Conservation (phyloP, 2,113 vertebrate species). For the Melozone crissalis region DNA sequence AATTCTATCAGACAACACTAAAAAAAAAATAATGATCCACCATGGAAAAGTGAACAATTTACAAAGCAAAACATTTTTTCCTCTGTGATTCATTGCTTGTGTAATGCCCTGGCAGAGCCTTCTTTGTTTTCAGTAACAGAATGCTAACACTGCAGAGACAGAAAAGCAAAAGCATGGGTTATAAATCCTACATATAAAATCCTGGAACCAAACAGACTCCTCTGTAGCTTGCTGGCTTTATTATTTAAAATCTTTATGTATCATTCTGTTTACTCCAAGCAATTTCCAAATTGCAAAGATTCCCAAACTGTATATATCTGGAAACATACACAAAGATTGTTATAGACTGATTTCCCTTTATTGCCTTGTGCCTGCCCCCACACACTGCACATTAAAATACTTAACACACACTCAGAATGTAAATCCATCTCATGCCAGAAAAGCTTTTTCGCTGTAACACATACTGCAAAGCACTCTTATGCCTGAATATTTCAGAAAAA, state of each 20-base stretch:
- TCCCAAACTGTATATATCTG: slow-evolving; percentile 53
- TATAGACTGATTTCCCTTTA: slow-evolving; percentile 49
- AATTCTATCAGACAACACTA: slow-evolving; percentile 20
- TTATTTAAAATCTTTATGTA: slow-evolving; percentile 59
- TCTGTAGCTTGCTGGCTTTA: slow-evolving; percentile 52
- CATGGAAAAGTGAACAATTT: slow-evolving; percentile 62
- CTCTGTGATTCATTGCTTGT: slow-evolving; percentile 67
- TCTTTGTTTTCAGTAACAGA: slow-evolving; percentile 69
- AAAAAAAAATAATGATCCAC: slow-evolving; percentile 18
- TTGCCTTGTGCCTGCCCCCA: slow-evolving; percentile 53
- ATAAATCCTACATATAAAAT: slow-evolving; percentile 70
- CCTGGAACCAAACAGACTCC: slow-evolving; percentile 32
- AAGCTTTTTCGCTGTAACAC: slow-evolving; percentile 11
- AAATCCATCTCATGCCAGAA: slow-evolving; percentile 41
- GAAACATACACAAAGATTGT: slow-evolving; percentile 20
- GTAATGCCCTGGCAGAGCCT: slow-evolving; percentile 65
- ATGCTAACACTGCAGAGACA: slow-evolving; percentile 67
- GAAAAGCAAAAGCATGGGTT: slow-evolving; percentile 61
- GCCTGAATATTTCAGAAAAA: slow-evolving; percentile 54
- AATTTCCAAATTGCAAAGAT: slow-evolving; percentile 55
- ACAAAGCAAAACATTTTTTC: slow-evolving; percentile 68
- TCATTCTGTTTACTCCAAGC: slow-evolving; percentile 43
- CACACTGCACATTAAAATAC: slow-evolving; percentile 61
- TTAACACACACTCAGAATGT: slow-evolving; percentile 50
- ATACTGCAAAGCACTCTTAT: background rate